These are phyloP conservation scores for Alloplasta piceator DNA, from an alignment of 2,888 invertebrate species.

Conservation along the genomic window DNA sequence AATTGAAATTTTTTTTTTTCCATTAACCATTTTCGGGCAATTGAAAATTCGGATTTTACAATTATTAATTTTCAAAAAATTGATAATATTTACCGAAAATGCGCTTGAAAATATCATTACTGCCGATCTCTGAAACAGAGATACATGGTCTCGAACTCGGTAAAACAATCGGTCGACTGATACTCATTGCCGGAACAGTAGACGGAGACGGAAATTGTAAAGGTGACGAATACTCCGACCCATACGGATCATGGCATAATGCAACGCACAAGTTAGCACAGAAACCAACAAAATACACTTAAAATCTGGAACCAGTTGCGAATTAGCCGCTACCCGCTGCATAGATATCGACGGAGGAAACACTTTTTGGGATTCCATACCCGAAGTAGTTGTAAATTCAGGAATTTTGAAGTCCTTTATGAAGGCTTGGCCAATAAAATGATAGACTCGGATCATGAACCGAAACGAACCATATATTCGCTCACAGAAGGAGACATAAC, in stretches of 20 bases:
- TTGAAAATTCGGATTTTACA: too few species aligned
- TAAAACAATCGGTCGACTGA: not conserved
- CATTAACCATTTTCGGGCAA: too few species aligned
- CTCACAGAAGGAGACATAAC: not conserved
- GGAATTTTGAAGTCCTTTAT: not conserved
- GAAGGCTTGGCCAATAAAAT: not conserved
- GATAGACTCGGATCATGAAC: not conserved
- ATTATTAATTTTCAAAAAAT: too few species aligned
- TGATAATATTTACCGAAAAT: too few species aligned
- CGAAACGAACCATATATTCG: not conserved
- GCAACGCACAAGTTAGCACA: not conserved
- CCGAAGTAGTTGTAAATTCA: not conserved
- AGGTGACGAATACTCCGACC: not conserved
- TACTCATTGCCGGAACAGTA: not conserved
- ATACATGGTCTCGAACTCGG: not conserved
- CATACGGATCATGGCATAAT: conserved; percentile 12
- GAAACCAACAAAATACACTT: not conserved
- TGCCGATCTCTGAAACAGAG: too few species aligned
- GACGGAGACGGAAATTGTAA: not conserved
- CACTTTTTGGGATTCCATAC: conserved; percentile 2
- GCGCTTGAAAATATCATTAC: too few species aligned
- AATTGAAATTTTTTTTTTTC: too few species aligned
- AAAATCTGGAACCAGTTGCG: not conserved
- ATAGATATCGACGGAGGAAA: conserved; percentile 6
- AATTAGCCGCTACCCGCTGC: not conserved